phyloP scores from a whole-genome alignment of 23 tunicate genomes.

The Styela plicata region DNA sequence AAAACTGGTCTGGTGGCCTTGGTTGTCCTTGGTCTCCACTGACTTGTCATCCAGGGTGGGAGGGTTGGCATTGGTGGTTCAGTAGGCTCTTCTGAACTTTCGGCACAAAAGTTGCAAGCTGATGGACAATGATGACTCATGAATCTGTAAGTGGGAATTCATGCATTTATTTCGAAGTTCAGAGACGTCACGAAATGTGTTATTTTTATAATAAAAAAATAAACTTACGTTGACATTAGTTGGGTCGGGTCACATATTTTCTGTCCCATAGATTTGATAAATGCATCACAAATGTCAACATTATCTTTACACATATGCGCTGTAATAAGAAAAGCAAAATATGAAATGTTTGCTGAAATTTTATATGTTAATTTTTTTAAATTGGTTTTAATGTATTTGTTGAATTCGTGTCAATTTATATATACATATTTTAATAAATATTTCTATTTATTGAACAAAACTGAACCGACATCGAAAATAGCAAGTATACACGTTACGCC shows the following conservation, averaged over 20 bases:
- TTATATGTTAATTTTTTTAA: not conserved
- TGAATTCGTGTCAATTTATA: not conserved
- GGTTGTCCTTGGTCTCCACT: not conserved
- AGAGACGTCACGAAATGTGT: too few species aligned
- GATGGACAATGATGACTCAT: conserved; percentile 73
- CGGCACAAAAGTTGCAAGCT: conserved; percentile 53
- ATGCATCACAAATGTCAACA: not conserved
- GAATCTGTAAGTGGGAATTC: conserved; percentile 33
- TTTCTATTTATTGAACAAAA: too few species aligned
- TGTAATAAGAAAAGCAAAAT: not conserved
- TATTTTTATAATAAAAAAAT: too few species aligned
- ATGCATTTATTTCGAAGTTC: too few species aligned
- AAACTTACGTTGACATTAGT: conserved; percentile 14
- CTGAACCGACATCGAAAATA: not conserved
- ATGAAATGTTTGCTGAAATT: not conserved
- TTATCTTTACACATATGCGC: conserved; percentile 10
- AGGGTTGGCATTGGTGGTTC: not conserved
- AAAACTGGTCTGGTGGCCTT: not conserved
- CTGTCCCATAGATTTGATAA: not conserved
- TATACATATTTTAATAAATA: too few species aligned
- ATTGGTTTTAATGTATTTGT: conserved; percentile 12
- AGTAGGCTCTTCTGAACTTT: not conserved
- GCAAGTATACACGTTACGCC: not conserved
- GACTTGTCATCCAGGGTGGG: not conserved
- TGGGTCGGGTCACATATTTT: not conserved